Percentiles rank a stretch among this genome's conserved stretches.
Evolutionary conservation across 2,113 vertebrate genomes (phyloP).

Genomic region (Spea bombifrons): DNA sequence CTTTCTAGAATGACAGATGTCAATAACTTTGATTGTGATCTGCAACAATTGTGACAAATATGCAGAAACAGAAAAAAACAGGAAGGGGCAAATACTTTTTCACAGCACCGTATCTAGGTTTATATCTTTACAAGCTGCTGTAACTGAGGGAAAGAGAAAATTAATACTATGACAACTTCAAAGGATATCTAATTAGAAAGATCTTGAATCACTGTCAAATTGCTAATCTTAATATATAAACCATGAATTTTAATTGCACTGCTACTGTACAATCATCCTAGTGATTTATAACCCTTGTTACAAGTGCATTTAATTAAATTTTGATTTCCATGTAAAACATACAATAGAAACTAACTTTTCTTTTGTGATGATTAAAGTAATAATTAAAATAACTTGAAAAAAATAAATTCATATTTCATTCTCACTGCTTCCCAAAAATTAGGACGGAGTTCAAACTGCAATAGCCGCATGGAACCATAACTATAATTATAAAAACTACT

Average conservation of each 20-base stretch:
- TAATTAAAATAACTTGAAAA: not conserved
- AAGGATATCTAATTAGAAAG: constrained; percentile 21
- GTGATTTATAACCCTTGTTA: constrained; percentile 13
- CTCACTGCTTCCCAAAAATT: no score
- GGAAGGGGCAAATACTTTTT: no score
- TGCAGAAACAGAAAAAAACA: no score
- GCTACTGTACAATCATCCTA: not conserved
- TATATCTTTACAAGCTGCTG: not conserved
- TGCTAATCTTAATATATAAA: constrained; percentile 8
- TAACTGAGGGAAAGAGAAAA: not conserved
- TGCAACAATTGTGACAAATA: no score
- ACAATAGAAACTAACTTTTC: not conserved
- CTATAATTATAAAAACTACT: no score
- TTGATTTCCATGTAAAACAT: not conserved
- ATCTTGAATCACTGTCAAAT: not conserved
- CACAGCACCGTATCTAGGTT: no score
- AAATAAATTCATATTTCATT: no score
- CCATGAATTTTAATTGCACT: constrained; percentile 1
- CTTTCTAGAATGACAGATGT: no score
- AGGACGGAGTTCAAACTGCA: no score
- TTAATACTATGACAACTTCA: constrained; percentile 8
- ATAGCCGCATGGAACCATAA: no score
- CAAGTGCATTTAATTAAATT: constrained; percentile 22
- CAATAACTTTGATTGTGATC: no score
- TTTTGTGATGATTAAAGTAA: not conserved